phyloP scores from a whole-genome alignment of 30 jellyfish, hydroid and myxozoan species.

The Aurelia aurita region DNA sequence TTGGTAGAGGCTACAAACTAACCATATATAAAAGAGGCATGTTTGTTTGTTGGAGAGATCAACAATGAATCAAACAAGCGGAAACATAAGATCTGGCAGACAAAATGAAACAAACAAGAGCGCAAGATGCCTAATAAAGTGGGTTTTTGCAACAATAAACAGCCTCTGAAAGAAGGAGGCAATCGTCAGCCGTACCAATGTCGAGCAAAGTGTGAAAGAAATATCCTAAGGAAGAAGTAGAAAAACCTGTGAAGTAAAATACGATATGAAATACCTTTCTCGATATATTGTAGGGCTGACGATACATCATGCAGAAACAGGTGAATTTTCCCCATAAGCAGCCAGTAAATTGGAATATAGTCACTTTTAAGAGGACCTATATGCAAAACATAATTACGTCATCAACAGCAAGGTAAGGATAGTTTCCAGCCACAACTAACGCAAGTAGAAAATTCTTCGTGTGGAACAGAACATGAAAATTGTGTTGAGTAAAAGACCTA shows the following conservation, averaged over 20 bases:
- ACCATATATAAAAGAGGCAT: no score
- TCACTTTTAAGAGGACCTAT: conserved; percentile 4
- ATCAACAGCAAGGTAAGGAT: background rate
- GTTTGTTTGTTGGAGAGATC: no score
- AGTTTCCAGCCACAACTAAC: background rate
- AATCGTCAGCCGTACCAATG: no score
- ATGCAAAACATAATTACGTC: background rate
- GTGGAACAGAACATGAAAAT: no score
- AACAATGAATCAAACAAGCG: no score
- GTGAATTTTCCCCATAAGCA: conserved; percentile 36
- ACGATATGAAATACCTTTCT: conserved; percentile 24
- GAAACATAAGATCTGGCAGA: no score
- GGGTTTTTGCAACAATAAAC: no score
- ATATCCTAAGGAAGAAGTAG: background rate
- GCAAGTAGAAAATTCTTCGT: background rate
- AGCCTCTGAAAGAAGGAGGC: no score
- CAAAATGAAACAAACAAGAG: no score
- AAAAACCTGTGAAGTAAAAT: background rate
- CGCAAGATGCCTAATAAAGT: no score
- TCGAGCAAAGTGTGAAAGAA: background rate
- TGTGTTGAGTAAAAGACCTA: no score
- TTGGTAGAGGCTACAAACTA: no score
- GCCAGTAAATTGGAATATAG: conserved; percentile 50
- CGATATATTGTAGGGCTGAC: conserved; percentile 5
- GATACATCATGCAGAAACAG: conserved; percentile 16